These are phyloP conservation scores for Aplochiton taeniatus DNA, from an alignment of 2,797 vertebrate species.

Conservation along the genomic window DNA sequence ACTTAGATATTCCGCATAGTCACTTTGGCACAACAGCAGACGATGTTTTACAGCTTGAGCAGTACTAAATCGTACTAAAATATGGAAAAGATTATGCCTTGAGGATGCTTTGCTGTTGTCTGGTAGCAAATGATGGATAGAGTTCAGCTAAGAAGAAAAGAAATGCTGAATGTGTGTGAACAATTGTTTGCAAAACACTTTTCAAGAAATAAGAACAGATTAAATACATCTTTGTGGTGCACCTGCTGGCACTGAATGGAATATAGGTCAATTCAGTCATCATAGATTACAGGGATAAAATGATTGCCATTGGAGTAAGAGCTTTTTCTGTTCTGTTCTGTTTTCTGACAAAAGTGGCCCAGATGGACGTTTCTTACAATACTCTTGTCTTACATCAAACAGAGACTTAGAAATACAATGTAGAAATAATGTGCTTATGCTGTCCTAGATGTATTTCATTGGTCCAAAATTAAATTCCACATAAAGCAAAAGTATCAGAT, in stretches of 20 bases:
- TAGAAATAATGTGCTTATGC: background rate
- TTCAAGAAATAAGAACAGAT: background rate
- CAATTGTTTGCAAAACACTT: slow-evolving; percentile 10
- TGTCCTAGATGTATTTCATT: background rate
- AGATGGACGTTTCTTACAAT: background rate
- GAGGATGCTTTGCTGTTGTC: slow-evolving; percentile 13
- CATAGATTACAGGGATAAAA: background rate
- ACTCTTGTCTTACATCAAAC: slow-evolving; percentile 1
- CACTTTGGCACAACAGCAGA: too few relatives aligned
- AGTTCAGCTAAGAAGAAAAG: slow-evolving; percentile 5
- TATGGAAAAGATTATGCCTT: too few relatives aligned
- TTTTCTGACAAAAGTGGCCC: background rate
- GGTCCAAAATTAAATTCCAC: too few relatives aligned
- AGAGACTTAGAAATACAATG: background rate
- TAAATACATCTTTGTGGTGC: background rate
- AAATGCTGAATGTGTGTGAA: slow-evolving; percentile 32
- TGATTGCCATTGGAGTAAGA: background rate
- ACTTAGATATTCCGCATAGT: too few relatives aligned
- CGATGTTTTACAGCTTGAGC: too few relatives aligned
- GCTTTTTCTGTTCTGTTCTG: background rate
- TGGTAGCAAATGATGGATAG: background rate
- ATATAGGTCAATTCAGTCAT: background rate
- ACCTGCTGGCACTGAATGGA: background rate
- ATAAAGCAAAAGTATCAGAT: too few relatives aligned
- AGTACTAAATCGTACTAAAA: too few relatives aligned